phyloP scores from a whole-genome alignment of 2,797 vertebrate species.

The Myotis vivesi region DNA sequence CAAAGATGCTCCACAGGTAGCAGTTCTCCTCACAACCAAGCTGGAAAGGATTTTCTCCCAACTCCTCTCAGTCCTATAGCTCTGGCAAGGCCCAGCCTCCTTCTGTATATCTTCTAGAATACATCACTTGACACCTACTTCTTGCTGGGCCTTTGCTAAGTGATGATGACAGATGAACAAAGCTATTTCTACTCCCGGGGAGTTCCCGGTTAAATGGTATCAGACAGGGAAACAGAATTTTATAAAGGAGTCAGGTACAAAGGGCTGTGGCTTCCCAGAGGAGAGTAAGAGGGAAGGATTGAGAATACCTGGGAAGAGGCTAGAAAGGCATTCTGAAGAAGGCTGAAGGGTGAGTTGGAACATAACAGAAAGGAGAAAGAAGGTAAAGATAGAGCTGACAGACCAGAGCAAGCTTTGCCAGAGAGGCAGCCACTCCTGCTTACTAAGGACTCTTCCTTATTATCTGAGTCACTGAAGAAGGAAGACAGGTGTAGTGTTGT shows the following conservation, averaged over 20 bases:
- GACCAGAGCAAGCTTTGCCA: background rate
- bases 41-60: background rate
- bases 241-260: background rate
- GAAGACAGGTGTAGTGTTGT: background rate
- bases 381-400: background rate
- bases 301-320: background rate
- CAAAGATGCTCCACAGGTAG: background rate
- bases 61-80: background rate
- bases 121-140: background rate
- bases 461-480: background rate
- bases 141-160: background rate
- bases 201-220: background rate
- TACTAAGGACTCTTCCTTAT: background rate
- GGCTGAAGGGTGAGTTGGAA: background rate
- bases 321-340: slow-evolving; percentile 1
- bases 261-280: background rate
- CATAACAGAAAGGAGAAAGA: background rate
- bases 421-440: background rate
- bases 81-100: background rate
- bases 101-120: background rate
- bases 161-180: slow-evolving; percentile 14
- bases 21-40: background rate
- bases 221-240: background rate
- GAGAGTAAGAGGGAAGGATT: background rate
- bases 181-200: background rate